Base-by-base conservation (phyloP, 2,888 invertebrate genomes). In the Callyntrura sp. region DNA sequence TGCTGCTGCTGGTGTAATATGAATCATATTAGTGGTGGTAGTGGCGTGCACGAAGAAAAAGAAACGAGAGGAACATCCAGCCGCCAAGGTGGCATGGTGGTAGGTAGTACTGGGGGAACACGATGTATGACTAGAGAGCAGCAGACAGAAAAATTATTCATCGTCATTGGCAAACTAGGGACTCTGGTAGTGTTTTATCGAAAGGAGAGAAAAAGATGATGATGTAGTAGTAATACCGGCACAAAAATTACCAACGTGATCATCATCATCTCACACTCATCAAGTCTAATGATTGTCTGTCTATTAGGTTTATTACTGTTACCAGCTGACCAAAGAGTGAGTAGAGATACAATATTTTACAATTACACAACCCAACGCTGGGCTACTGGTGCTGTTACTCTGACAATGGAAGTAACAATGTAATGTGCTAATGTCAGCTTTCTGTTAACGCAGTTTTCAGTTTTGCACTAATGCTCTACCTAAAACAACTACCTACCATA, bases 241-340 rank as follows among this genome's bases (percentile, higher is more conserved):
- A 82, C 81, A 85, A 76, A 90, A 90, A 90, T 90, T 79, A 86
- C 82, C 86, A 86, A 82, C 85, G 89, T 89, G 89, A 89, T 89
- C 85, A 85, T 85, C 84, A 78, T 89, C 86, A n/a, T n/a, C n/a
- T n/a, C n/a, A n/a, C n/a, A n/a, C n/a, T n/a, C n/a, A n/a, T n/a
- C n/a, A n/a, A 79, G 65, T 48, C 73, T 82, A 90, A 90, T 82
- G 85, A 90, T 90, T 82, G 85, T 81, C 90, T 89, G 73, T 25
- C 90, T 70, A 85, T 89, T 65, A 82, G 57, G 88, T 70, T 81
- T 76, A 82, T 82, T 73, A 62, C 73, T 60, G 81, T 60, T 81
- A 70, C 43, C 45, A 76, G 9, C 70, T 43, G 70, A 43, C 70
- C n/a, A 70, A 43, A 28, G 43, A 43, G 70, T 43, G 8, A 55